These are phyloP conservation scores for Pseudomyrmex gracilis DNA, from an alignment of 1,140 invertebrate genomes.

Conservation along the genomic window DNA sequence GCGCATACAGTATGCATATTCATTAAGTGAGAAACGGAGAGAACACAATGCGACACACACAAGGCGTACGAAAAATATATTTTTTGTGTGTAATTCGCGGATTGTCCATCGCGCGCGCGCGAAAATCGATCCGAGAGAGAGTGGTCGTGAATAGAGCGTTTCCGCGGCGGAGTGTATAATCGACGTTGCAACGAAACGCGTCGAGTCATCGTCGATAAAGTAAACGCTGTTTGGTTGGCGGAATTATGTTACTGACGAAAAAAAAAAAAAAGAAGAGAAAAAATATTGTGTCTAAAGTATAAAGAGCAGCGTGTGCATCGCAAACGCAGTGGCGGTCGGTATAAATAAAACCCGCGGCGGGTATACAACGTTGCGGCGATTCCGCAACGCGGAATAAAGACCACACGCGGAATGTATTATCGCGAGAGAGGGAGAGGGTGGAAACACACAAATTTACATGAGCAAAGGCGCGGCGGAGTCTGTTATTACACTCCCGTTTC, in stretches of 20 bases:
- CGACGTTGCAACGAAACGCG: neutral
- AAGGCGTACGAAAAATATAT: no score
- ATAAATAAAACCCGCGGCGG: constrained; percentile 17
- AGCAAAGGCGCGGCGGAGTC: constrained; percentile 10
- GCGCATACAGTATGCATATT: neutral
- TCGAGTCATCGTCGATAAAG: neutral
- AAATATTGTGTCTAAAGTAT: neutral
- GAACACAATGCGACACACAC: neutral
- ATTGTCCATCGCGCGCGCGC: no score
- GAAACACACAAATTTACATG: constrained; percentile 57
- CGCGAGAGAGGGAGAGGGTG: neutral
- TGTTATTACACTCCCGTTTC: constrained; percentile 44
- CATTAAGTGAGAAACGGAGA: neutral
- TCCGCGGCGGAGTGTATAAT: constrained; percentile 2
- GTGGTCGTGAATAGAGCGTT: neutral
- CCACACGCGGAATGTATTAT: neutral
- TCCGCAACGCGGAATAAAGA: constrained; percentile 44
- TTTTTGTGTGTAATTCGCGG: no score
- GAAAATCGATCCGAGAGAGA: no score
- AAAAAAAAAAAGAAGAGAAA: constrained; percentile 32
- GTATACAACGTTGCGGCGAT: neutral
- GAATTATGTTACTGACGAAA: neutral
- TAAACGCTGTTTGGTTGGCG: neutral
- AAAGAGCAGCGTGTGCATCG: neutral
- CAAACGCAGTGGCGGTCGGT: neutral